These are phyloP conservation scores for Clarias platycephalus DNA, from an alignment of 2,797 vertebrate genomes.

Conservation along the genomic window DNA sequence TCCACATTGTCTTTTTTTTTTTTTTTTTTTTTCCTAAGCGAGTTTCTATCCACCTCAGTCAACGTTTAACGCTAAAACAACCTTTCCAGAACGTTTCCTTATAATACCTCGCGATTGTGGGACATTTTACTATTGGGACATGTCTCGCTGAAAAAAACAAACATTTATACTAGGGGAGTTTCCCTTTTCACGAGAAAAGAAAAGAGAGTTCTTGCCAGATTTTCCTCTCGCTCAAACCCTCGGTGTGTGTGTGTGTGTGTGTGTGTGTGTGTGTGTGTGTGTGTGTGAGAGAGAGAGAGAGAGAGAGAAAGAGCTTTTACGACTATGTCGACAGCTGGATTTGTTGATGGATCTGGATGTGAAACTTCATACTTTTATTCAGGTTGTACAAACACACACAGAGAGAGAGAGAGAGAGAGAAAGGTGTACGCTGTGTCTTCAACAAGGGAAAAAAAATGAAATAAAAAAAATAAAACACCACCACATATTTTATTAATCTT, in stretches of 20 bases:
- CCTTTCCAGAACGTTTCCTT: background rate
- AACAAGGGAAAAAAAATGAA: background rate
- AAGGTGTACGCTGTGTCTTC: background rate
- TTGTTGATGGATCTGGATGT: background rate
- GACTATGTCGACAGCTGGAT: constrained; percentile 10
- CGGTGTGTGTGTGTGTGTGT: background rate
- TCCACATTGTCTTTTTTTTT: no score
- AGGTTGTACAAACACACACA: background rate
- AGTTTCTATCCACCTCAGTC: no score
- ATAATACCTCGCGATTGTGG: background rate
- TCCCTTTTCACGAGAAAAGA: no score
- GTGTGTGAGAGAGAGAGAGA: background rate
- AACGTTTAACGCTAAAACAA: background rate
- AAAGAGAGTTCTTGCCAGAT: background rate
- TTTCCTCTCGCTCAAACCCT: background rate
- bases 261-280: background rate
- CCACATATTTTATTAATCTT: background rate
- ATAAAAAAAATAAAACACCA: background rate
- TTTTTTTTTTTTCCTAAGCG: no score
- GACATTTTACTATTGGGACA: background rate
- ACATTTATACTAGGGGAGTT: background rate
- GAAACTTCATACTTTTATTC: constrained; percentile 14
- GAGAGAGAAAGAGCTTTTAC: background rate
- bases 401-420: background rate
- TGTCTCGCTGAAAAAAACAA: background rate